These are phyloP conservation scores for Sinhomidia bicolor DNA, from an alignment of 2,888 invertebrate genomes.

Conservation along the genomic window DNA sequence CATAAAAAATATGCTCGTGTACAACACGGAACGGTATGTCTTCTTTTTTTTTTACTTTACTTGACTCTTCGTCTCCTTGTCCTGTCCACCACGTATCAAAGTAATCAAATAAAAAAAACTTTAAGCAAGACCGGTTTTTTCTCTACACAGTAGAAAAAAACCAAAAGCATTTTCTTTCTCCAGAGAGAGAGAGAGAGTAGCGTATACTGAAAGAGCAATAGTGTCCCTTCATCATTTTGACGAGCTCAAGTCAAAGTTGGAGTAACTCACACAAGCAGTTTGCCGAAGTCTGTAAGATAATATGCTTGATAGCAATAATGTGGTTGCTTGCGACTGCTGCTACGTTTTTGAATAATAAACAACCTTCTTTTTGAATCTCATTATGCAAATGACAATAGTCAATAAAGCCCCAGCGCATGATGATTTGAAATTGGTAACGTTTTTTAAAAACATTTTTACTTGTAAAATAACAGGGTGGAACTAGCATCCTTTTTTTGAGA, in stretches of 20 bases:
- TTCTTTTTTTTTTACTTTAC: not conserved
- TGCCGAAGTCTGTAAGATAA: no score
- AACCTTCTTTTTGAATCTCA: constrained; percentile 57
- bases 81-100: constrained; percentile 60
- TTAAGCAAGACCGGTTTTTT: constrained; percentile 61
- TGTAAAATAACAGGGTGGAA: not conserved
- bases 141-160: not conserved
- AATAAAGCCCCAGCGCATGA: constrained; percentile 8
- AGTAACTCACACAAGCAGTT: constrained; percentile 41
- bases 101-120: constrained; percentile 65
- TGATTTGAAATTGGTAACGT: constrained; percentile 13
- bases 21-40: constrained; percentile 28
- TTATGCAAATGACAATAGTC: constrained; percentile 53
- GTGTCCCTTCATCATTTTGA: constrained; percentile 60
- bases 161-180: constrained; percentile 20
- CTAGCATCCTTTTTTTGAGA: constrained; percentile 7
- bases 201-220: not conserved
- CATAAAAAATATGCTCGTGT: constrained; percentile 10
- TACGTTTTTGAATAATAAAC: constrained; percentile 31
- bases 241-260: constrained; percentile 37
- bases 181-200: not conserved
- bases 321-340: not conserved
- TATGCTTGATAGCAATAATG: not conserved
- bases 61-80: constrained; percentile 36
- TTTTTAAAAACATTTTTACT: not conserved